Conservation (phyloP, 2,113 vertebrate genomes). For the Verasper variegatus region DNA sequence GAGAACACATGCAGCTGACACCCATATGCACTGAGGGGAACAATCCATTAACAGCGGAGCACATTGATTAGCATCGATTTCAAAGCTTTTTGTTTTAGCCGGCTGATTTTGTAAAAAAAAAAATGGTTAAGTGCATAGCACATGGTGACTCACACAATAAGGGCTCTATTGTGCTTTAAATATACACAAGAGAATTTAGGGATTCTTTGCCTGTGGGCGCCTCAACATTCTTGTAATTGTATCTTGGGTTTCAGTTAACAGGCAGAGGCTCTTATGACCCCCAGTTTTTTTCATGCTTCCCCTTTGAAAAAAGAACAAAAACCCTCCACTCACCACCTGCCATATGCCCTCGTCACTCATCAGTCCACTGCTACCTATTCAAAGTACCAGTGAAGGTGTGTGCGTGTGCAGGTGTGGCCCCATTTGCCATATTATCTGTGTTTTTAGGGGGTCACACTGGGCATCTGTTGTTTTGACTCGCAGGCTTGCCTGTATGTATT, state of each 20-base stretch:
- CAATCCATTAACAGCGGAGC: conserved; percentile 62
- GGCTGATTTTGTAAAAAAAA: neutral
- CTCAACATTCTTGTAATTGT: conserved; percentile 61
- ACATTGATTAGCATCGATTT: conserved; percentile 70
- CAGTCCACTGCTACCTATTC: conserved; percentile 50
- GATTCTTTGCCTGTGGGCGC: conserved; percentile 42
- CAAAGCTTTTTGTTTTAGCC: conserved; percentile 35
- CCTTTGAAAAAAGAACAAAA: conserved; percentile 65
- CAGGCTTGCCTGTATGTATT: conserved; percentile 50
- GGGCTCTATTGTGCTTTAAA: conserved; percentile 16
- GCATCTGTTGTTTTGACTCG: conserved; percentile 69
- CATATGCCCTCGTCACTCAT: conserved; percentile 45
- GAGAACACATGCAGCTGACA: conserved; percentile 66
- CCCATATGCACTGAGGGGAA: conserved; percentile 58
- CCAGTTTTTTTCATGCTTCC: conserved; percentile 39
- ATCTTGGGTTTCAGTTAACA: conserved; percentile 68
- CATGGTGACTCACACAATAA: neutral
- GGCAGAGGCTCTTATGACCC: conserved; percentile 43
- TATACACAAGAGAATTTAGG: conserved; percentile 26
- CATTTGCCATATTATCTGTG: conserved; percentile 48
- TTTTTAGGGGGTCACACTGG: conserved; percentile 35
- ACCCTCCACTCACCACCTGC: conserved; percentile 58
- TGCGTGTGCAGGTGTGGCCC: conserved; percentile 31
- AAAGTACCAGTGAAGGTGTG: conserved; percentile 29
- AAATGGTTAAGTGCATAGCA: neutral